Evolutionary conservation across 2,113 vertebrate genomes (phyloP).

Genomic region (Oreotrochilus melanogaster): DNA sequence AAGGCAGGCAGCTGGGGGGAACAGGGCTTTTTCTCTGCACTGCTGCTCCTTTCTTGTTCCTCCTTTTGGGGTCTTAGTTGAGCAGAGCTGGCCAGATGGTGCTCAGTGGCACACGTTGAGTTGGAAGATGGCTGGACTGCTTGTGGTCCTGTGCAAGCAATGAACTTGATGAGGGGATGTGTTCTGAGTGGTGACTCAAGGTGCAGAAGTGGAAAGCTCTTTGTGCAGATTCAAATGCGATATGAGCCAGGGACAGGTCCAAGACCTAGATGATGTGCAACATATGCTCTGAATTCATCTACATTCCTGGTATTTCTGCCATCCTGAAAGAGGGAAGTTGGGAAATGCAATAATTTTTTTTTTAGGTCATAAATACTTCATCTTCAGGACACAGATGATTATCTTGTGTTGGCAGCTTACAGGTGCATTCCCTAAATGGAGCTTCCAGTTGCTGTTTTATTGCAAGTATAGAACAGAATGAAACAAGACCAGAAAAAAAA

Average conservation of each 20-base stretch:
- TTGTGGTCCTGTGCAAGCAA: background rate
- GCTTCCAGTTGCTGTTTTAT: background rate
- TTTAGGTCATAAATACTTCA: background rate
- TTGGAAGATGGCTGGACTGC: background rate
- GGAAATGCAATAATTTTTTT: background rate
- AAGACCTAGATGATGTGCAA: background rate
- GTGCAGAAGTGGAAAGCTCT: background rate
- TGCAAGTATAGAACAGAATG: background rate
- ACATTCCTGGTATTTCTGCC: background rate
- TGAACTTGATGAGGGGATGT: background rate
- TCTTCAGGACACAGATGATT: background rate
- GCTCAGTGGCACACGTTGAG: rapidly evolving
- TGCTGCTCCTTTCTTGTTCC: background rate
- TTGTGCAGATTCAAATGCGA: background rate
- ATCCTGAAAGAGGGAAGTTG: background rate
- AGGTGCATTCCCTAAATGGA: background rate
- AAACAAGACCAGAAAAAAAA: background rate
- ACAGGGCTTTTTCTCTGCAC: background rate
- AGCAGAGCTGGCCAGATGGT: background rate
- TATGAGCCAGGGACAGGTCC: background rate
- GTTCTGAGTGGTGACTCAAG: background rate
- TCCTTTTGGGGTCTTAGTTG: background rate
- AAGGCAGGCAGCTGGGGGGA: rapidly evolving
- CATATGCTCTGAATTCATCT: rapidly evolving
- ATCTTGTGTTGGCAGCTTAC: background rate